Evolutionary conservation across 2,797 vertebrate species (phyloP), one percentile per base, ranked within the genome.

Genomic region (Lepus oiostolus): DNA sequence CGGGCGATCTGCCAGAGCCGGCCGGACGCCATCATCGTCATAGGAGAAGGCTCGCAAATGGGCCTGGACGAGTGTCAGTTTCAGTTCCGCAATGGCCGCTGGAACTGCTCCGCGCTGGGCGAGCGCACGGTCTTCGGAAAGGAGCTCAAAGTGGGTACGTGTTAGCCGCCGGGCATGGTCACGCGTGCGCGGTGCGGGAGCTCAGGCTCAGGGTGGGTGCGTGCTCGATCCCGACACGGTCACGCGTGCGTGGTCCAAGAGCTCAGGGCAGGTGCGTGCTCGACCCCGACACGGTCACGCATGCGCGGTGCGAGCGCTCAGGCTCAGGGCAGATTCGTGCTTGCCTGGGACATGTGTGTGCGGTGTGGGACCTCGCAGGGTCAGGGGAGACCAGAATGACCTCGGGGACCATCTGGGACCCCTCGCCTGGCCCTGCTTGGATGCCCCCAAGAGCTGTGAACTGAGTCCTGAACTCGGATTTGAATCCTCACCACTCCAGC

Each of bases 111-210:
- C 0, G 99, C 99, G 6, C 98, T 99, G 96, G 99, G 99, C 42
- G 99, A 99, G 97, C 99, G 99, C 97, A 99, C 99, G 0, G 99
- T 99, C 98, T 99, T 99, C 98, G 99, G 99, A 92, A 99, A 99
- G 98, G 99, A 99, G 99, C 99, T 99, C 98, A 99, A 99, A 99
- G 99, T 99, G 99, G 99, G 99, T 99, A 99, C 19, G 99, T 99
- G 79, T 80, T 92, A 79, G 5, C 60, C 42, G 42, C 42, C 42
- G 42, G 8, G 42, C 42, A 47, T 8, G 8, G 42, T 47, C 42
- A 47, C 42, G 42, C 42, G 42, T 47, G 42, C 42, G 42, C 42
- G 42, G 42, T 47, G 42, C 42, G 42, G 42, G 42, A 47, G 42
- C 42, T 47, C 42, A 47, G 42, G 42, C 42, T 47, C 42, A 47